phyloP scores from a whole-genome alignment of 2,888 invertebrate species.

The Conistra vaccinii region DNA sequence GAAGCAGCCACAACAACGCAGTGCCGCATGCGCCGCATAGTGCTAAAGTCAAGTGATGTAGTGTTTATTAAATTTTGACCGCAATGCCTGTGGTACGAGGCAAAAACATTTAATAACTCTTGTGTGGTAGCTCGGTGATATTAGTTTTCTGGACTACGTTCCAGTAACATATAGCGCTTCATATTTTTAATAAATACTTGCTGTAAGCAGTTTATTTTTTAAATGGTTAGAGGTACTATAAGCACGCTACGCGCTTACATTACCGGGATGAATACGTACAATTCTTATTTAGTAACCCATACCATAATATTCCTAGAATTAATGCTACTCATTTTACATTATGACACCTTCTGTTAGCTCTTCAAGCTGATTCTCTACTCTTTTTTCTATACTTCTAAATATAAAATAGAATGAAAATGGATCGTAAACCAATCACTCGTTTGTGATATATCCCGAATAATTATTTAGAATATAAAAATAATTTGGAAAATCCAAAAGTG shows the following conservation, averaged over 20 bases:
- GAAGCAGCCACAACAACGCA: slow-evolving; percentile 35
- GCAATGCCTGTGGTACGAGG: slow-evolving; percentile 47
- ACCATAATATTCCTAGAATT: background rate
- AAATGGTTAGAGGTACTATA: background rate
- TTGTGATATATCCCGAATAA: too few species aligned
- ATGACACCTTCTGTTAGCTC: background rate
- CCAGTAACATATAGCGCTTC: background rate
- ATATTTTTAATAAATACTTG: slow-evolving; percentile 14
- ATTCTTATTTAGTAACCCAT: background rate
- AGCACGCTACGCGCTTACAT: background rate
- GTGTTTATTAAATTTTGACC: slow-evolving; percentile 64
- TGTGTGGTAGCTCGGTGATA: slow-evolving; percentile 29
- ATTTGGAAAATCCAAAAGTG: too few species aligned
- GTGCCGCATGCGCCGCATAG: slow-evolving; percentile 55
- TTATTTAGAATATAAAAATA: too few species aligned
- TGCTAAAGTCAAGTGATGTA: slow-evolving; percentile 53
- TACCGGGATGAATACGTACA: background rate
- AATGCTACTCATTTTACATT: background rate
- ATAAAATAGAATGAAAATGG: too few species aligned
- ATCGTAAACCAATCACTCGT: too few species aligned
- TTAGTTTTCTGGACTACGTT: slow-evolving; percentile 30
- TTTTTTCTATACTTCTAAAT: too few species aligned
- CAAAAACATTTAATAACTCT: slow-evolving; percentile 54
- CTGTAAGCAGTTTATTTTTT: slow-evolving; percentile 18
- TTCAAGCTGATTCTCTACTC: background rate